phyloP scores from a whole-genome alignment of 2,797 vertebrate species.

The Lerista edwardsae region DNA sequence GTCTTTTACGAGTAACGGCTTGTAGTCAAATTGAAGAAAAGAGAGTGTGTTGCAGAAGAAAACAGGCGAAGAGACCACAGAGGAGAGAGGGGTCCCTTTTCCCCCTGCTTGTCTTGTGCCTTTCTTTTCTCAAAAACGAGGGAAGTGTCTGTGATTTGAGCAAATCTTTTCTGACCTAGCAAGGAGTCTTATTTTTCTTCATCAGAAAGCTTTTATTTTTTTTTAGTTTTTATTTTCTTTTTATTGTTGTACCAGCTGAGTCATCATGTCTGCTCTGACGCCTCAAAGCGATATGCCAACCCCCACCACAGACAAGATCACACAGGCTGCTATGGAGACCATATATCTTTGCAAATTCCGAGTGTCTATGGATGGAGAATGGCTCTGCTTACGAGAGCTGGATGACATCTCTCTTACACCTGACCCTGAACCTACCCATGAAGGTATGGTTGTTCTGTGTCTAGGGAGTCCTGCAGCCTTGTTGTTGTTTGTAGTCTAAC shows the following conservation, averaged over 20 bases:
- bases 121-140: conserved; percentile 70
- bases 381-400: conserved; percentile 97
- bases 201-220: conserved; percentile 60
- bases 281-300: conserved; percentile 97
- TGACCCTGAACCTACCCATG: conserved; percentile 97
- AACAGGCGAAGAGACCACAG: conserved; percentile 65
- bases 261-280: conserved; percentile 99
- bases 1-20: conserved; percentile 58
- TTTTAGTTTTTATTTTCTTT: conserved; percentile 59
- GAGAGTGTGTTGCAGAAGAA: conserved; percentile 60
- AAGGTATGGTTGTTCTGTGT: conserved; percentile 85
- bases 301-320: conserved; percentile 99
- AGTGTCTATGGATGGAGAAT: conserved; percentile 98
- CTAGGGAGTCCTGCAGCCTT: conserved; percentile 43
- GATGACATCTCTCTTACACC: conserved; percentile 99
- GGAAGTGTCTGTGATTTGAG: conserved; percentile 51
- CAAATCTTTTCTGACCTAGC: conserved; percentile 52
- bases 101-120: conserved; percentile 50
- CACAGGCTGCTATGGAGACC: conserved; percentile 98
- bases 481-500: conserved; percentile 20
- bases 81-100: conserved; percentile 73
- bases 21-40: conserved; percentile 65
- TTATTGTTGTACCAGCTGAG: conserved; percentile 89
- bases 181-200: conserved; percentile 56
- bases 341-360: conserved; percentile 99